A percentile compares a stretch with the other conserved stretches of the same genome.
Conservation (phyloP, 2,888 invertebrate species). For the Chloromyia formosa region DNA sequence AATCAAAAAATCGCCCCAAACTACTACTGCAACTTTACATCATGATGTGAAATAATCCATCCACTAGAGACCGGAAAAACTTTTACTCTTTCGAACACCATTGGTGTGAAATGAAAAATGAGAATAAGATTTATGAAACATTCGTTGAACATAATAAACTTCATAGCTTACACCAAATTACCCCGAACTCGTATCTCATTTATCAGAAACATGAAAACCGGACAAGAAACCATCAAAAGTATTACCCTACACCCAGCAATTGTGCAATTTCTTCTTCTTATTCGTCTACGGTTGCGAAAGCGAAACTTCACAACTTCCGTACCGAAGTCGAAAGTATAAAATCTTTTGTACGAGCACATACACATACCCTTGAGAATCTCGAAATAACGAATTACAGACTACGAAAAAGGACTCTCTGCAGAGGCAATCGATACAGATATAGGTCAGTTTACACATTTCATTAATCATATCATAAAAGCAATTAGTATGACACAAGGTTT, state of each 20-base stretch:
- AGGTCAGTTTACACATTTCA: background rate
- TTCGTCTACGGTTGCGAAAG: background rate
- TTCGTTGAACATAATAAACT: slow-evolving; percentile 1
- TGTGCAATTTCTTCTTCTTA: background rate
- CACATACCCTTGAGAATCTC: background rate
- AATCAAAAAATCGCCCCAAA: too few relatives aligned
- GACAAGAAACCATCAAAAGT: background rate
- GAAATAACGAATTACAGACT: too few relatives aligned
- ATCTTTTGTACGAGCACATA: background rate
- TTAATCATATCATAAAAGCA: slow-evolving; percentile 41
- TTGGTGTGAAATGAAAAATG: background rate
- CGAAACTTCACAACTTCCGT: too few relatives aligned
- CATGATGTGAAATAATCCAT: too few relatives aligned
- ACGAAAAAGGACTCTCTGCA: too few relatives aligned
- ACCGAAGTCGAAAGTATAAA: too few relatives aligned
- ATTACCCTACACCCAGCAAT: background rate
- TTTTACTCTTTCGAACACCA: too few relatives aligned
- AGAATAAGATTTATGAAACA: background rate
- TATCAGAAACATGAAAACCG: slow-evolving; percentile 1
- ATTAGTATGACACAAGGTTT: slow-evolving; percentile 22
- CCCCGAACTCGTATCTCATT: background rate
- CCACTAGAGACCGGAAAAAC: too few relatives aligned
- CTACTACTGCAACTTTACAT: too few relatives aligned
- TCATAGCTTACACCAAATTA: background rate
- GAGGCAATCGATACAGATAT: too few relatives aligned